Percentiles rank a stretch among this genome's conserved stretches.
Conservation (phyloP, 2,113 vertebrate genomes). For the Urocynchramus pylzowi region DNA sequence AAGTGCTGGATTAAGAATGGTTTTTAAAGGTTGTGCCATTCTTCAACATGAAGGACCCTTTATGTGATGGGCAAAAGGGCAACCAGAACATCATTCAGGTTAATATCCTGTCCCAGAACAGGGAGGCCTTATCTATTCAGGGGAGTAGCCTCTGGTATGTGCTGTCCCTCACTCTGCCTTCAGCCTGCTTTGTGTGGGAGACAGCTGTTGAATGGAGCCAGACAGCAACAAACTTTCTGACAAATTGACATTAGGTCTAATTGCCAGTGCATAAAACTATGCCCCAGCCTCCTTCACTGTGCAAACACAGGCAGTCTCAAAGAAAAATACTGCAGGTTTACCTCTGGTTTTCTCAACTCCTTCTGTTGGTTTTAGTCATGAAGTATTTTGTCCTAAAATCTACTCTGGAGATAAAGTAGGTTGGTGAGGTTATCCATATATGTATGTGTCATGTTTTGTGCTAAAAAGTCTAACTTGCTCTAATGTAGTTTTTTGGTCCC, state of each 20-base stretch:
- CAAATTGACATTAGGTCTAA: not conserved
- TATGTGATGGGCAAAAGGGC: not conserved
- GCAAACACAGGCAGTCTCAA: not conserved
- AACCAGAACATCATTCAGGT: not conserved
- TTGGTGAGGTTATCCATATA: not conserved
- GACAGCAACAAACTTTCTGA: not conserved
- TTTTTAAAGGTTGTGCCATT: not conserved
- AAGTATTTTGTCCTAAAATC: not conserved
- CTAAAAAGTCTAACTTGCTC: not conserved
- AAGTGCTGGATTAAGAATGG: not conserved
- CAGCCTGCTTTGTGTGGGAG: not conserved
- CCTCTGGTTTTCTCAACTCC: not conserved
- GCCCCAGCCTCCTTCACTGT: not conserved
- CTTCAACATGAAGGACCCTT: not conserved
- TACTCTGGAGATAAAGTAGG: not conserved
- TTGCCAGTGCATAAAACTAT: not conserved
- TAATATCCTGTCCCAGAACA: not conserved
- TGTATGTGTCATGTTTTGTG: fast-evolving
- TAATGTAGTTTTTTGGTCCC: not conserved
- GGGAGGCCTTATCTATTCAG: not conserved
- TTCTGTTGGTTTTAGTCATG: not conserved
- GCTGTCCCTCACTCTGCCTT: not conserved
- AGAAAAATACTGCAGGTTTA: not conserved
- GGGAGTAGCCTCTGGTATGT: not conserved
- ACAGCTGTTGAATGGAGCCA: not conserved